Base-by-base conservation (phyloP, 2,797 vertebrate species). In the Toxotes lorentzi region DNA sequence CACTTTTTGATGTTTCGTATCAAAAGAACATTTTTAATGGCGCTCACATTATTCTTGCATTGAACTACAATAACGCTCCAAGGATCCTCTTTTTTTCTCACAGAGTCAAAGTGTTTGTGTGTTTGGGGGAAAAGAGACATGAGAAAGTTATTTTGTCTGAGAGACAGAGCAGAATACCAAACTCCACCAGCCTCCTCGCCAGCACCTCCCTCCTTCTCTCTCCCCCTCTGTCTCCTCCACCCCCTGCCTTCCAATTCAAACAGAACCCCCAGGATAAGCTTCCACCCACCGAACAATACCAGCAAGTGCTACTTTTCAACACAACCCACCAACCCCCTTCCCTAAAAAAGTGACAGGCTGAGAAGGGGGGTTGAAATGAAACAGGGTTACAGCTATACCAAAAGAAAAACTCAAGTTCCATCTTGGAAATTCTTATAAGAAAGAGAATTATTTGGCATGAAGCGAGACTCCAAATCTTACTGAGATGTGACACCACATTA, bases 91-190 rank as follows among this genome's bases (percentile, higher is more conserved):
- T 35, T 69, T 71, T 69, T 50, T 50, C 58, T 73, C 71, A n/a
- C 38, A 59, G 35, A 82, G 85, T 87, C 62, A 27, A 30, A 59
- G 34, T 76, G 73, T 76, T 61, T 66, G 34, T 76, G 69, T 57
- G 50, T 48, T 7, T 35, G 35, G 43, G 56, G 54, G 23, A 61
- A 51, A 56, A 21, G 51, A 79, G 58, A 86, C 67, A 87, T 64
- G 48, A 78, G 78, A 87, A 81, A 67, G 61, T 82, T 64, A 53
- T 85, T 88, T 66, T 78, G 74, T 88, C 78, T 86, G 79, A 41
- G 78, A 85, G 81, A 71, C 79, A 70, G 88, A 79, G 81, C 81
- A 56, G 91, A 92, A 94, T 92, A 90, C 85, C 76, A 94, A 94
- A 88, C 80, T 79, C 75, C 58, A n/a, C 72, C 64, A 68, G 78